Conservation (phyloP, 1,140 invertebrate species). For the Leptinotarsa lineolata region DNA sequence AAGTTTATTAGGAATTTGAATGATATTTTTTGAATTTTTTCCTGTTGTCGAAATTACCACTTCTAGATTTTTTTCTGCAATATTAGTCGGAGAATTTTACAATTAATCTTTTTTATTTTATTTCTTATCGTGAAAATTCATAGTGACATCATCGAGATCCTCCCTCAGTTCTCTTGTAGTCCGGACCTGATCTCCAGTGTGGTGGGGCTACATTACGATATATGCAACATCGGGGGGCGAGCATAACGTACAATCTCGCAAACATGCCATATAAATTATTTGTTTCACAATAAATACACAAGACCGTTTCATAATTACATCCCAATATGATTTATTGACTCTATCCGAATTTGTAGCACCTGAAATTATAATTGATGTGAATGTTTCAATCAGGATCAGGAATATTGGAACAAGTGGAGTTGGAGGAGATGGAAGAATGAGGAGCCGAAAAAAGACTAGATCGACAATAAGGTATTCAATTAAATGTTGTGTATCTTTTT, state of each 20-base stretch:
- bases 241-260: conserved; percentile 35
- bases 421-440: too few relatives aligned
- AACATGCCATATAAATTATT: conserved; percentile 44
- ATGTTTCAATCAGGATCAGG: conserved; percentile 1
- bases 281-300: conserved; percentile 46
- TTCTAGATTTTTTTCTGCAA: too few relatives aligned
- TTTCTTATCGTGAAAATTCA: too few relatives aligned
- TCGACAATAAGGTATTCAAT: too few relatives aligned
- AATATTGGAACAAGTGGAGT: not conserved
- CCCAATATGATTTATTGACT: conserved; percentile 43
- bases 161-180: not conserved
- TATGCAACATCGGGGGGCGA: conserved; percentile 28
- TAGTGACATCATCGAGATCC: too few relatives aligned
- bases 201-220: conserved; percentile 33
- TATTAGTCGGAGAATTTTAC: too few relatives aligned
- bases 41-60: too few relatives aligned
- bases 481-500: too few relatives aligned
- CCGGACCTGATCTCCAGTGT: not conserved
- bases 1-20: too few relatives aligned
- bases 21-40: too few relatives aligned
- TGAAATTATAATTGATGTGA: conserved; percentile 6
- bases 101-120: too few relatives aligned
- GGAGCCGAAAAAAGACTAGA: too few relatives aligned
- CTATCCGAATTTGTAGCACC: conserved; percentile 29
- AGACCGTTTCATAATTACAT: conserved; percentile 39